Evolutionary conservation across 2,797 vertebrate genomes (phyloP), one percentile per base, ranked within the genome.

Genomic region (Smutsia gigantea): DNA sequence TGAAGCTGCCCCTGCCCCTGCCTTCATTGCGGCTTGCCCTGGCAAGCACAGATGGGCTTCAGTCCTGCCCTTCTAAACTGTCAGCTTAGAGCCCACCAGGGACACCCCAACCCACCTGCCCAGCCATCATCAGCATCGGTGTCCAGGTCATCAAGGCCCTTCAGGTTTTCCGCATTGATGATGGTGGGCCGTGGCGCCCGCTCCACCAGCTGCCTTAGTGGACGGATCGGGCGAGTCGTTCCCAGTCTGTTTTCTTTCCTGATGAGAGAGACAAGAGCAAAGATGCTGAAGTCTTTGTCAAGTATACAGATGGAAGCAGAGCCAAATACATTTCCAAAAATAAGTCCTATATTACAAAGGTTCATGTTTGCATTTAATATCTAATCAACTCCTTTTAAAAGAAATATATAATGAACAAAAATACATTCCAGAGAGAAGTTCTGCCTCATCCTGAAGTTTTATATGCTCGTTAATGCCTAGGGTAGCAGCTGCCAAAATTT

Each of bases 61-160:
- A 4, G n/a, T 19, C 42, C n/a, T 5, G 8, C 39, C 39, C 25
- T 31, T 31, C n/a, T 1, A 49, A 55, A 21, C 68, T 12, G 5
- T 0, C 10, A 2, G 42, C 15, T 4, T 0, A 1, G 9, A 72
- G 82, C 21, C 18, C 31, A 7, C 42, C 0, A 0, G 31, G 69
- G 1, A 17, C 59, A 13, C 29, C 17, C 57, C 51, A 31, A 51
- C 98, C 82, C 96, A 99, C 99, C 99, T 98, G 99, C 99, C 99
- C 99, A 99, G 94, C 99, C 99, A 1, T 99, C 99, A 39, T 99
- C 99, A 0, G 99, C 99, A 51, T 99, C 99, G 0, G 99, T 99
- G 97, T 99, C 99, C 79, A 99, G 99, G 25, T 99, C 99, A 93
- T 99, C 99, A 72, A 99, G 98, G 95, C 99, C 99, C 97, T 99